Evolutionary conservation across 2,113 vertebrate genomes (phyloP).

Genomic region (Saiga tatarica): DNA sequence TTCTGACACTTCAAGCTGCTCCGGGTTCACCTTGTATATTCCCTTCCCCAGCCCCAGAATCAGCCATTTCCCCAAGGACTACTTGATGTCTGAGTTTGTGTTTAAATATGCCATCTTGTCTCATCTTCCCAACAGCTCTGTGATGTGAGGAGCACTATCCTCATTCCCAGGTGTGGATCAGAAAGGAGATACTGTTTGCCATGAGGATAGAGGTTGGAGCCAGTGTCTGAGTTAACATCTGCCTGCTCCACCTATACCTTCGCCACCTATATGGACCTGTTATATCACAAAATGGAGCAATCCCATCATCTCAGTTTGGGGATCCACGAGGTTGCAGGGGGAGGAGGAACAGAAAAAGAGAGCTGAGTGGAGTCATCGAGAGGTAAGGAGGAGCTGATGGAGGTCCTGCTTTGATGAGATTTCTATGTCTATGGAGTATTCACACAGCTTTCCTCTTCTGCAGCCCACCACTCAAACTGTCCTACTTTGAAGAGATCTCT

Average conservation of each 20-base stretch:
- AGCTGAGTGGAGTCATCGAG: accelerated
- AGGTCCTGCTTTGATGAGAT: neutral
- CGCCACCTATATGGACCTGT: neutral
- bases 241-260: neutral
- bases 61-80: neutral
- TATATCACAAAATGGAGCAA: neutral
- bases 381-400: neutral
- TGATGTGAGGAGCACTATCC: accelerated
- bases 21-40: neutral
- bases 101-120: neutral
- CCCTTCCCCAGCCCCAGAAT: neutral
- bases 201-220: accelerated
- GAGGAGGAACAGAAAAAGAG: neutral
- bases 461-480: neutral
- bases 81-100: neutral
- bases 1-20: neutral
- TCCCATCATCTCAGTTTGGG: neutral
- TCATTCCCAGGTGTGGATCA: neutral
- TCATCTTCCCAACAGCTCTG: neutral
- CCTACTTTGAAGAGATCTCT: neutral
- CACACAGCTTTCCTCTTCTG: neutral
- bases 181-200: neutral
- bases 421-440: accelerated
- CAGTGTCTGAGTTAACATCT: neutral
- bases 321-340: neutral